Evolutionary conservation across 1,140 invertebrate genomes (phyloP), one percentile per base, ranked within the genome.

Genomic region (Odontomachus brunneus): DNA sequence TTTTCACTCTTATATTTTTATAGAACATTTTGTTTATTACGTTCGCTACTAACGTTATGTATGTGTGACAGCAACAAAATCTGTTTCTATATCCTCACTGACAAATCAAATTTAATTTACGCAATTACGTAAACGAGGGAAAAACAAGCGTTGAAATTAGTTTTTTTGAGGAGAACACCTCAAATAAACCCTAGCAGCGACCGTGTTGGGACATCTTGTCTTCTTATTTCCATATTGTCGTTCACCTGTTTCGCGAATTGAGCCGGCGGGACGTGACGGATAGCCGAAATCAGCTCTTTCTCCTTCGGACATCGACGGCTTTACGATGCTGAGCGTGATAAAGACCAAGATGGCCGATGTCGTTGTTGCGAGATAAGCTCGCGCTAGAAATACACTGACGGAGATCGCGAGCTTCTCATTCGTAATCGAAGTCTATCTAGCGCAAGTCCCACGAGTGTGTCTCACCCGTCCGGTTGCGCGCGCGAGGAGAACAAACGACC

Each of bases 391-490:
- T 48, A 80, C 57, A 48, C 24, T 11, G 33, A 84, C 26, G 26
- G 26, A 60, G 26, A 84, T 49, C 24, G 48, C 38, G 44, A 55
- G 44, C 55, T 19, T 33, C 44, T 84, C 62, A n/a, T 29, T 75
- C 59, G 62, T 74, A 84, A 85, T 83, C 84, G 81, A 82, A 84
- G 51, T 81, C 53, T 71, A 73, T 72, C 83, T 75, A 60, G 66
- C n/a, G 59, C n/a, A 71, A 81, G 78, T 82, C 83, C 72, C 83
- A 48, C 62, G 83, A 71, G 82, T 81, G 65, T 33, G 33, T 33
- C 33, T 38, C 60, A 49, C 57, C 60, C 51, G 38, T 69, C 53
- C 66, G 60, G 82, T 83, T 83, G 49, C 51, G 57, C 60, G 38
- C 38, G 60, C 63, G 75, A 59, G 44, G 72, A 62, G 83, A 81